These are phyloP conservation scores for Popillia japonica DNA, from an alignment of 1,140 invertebrate genomes.

Conservation along the genomic window DNA sequence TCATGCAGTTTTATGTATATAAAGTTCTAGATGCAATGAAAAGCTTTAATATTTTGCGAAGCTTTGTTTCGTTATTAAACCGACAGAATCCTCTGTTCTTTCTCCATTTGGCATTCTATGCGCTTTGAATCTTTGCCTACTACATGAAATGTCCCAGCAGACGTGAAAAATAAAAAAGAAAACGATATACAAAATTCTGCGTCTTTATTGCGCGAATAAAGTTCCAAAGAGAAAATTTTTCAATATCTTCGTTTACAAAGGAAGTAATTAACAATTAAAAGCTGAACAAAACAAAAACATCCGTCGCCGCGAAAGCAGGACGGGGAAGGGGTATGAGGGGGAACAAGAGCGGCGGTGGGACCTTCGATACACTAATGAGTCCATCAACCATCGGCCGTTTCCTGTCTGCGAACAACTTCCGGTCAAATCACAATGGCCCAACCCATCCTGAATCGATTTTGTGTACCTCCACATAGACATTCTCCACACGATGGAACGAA, in stretches of 20 bases:
- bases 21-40: too few relatives aligned
- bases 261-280: slow-evolving; percentile 13
- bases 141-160: too few relatives aligned
- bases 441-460: slow-evolving; percentile 5
- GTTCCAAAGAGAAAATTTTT: background rate
- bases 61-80: too few relatives aligned
- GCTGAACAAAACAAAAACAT: background rate
- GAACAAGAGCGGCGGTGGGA: background rate
- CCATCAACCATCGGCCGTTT: slow-evolving; percentile 23
- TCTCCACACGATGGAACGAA: background rate
- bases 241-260: background rate
- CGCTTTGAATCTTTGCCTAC: too few relatives aligned
- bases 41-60: too few relatives aligned
- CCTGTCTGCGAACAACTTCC: slow-evolving; percentile 35
- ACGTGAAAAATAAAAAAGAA: background rate
- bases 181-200: background rate
- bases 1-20: too few relatives aligned
- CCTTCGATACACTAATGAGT: slow-evolving; percentile 25
- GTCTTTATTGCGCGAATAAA: background rate
- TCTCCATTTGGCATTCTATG: too few relatives aligned
- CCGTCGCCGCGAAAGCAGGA: background rate
- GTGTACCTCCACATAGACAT: background rate
- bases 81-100: too few relatives aligned
- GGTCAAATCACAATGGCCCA: slow-evolving; percentile 35
- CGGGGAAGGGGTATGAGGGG: background rate